Percentiles rank a stretch among this genome's conserved stretches.
phyloP scores from a whole-genome alignment of 2,797 vertebrate genomes.

The Ceyx erithaca region DNA sequence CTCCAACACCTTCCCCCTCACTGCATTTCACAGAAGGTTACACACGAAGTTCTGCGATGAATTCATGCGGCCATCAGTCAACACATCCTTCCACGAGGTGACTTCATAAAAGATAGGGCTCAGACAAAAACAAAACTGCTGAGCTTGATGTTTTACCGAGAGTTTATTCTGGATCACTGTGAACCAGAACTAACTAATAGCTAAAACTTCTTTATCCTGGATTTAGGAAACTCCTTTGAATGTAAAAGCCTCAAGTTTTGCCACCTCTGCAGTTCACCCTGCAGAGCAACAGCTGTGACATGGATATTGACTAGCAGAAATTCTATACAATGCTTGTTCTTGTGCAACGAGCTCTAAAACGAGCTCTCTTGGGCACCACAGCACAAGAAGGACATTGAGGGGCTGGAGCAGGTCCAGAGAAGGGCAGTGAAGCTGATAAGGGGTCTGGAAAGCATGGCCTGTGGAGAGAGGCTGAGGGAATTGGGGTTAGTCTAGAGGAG shows the following conservation, averaged over 20 bases:
- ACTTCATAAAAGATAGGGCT: not conserved
- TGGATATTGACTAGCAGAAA: not conserved
- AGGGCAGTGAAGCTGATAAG: no score
- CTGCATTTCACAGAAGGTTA: not conserved
- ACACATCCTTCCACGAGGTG: not conserved
- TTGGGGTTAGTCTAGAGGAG: no score
- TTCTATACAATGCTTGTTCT: not conserved
- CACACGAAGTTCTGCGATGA: not conserved
- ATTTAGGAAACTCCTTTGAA: not conserved
- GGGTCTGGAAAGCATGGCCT: no score
- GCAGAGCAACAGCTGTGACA: not conserved
- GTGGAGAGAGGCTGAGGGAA: no score
- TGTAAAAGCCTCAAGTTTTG: rapidly evolving
- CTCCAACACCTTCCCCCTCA: not conserved
- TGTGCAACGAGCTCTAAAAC: not conserved
- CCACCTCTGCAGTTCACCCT: not conserved
- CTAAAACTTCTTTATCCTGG: not conserved
- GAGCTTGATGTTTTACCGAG: not conserved
- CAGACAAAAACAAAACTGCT: not conserved
- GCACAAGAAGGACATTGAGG: no score
- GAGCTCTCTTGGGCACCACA: no score
- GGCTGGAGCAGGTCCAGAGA: no score
- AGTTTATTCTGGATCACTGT: not conserved
- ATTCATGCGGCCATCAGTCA: not conserved
- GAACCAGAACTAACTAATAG: not conserved